A percentile compares a stretch with the other conserved stretches of the same genome.
Conservation (phyloP, 2,888 invertebrate genomes). For the Limenitis camilla region DNA sequence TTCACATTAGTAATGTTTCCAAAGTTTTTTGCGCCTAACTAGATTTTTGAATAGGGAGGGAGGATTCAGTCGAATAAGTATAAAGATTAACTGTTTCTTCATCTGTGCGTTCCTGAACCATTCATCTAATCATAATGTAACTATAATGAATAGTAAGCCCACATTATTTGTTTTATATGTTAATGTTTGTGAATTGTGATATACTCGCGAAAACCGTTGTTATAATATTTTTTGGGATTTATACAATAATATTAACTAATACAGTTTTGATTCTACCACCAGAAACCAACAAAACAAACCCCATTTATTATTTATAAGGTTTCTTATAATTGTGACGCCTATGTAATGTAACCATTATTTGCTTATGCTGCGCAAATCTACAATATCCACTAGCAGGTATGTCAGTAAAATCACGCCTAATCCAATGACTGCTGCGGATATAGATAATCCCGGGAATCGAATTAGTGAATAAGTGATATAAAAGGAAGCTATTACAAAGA, state of each 20-base stretch:
- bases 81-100: too few relatives aligned
- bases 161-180: too few relatives aligned
- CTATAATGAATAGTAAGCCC: too few relatives aligned
- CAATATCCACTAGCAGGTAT: constrained; percentile 43
- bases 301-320: constrained; percentile 31
- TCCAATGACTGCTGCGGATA: constrained; percentile 55
- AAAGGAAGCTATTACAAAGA: constrained; percentile 32
- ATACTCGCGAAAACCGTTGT: too few relatives aligned
- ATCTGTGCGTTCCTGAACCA: too few relatives aligned
- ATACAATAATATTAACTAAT: not conserved
- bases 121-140: too few relatives aligned
- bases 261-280: constrained; percentile 10
- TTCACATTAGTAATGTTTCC: too few relatives aligned
- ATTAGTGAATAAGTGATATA: constrained; percentile 55
- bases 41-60: too few relatives aligned
- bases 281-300: constrained; percentile 12
- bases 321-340: constrained; percentile 31
- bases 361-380: constrained; percentile 34
- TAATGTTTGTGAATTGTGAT: too few relatives aligned
- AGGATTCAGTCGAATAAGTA: too few relatives aligned
- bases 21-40: too few relatives aligned
- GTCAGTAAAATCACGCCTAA: constrained; percentile 54
- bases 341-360: constrained; percentile 22
- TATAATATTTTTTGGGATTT: too few relatives aligned
- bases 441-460: constrained; percentile 60